A percentile compares a stretch with the other conserved stretches of the same genome.
Conservation (phyloP, 2,113 vertebrate species). For the Candoia aspera region DNA sequence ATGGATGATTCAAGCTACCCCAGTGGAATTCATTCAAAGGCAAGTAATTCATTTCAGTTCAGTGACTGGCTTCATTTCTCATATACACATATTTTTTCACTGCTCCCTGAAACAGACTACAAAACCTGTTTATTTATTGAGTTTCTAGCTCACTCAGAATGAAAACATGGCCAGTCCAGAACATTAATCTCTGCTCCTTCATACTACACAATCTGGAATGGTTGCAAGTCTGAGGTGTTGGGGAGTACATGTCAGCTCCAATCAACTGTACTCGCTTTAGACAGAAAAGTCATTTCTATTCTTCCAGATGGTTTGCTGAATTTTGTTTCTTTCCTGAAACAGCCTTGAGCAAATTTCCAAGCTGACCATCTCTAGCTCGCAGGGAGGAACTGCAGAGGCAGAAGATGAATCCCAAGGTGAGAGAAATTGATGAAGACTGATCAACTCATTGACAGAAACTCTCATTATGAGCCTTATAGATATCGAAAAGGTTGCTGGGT, state of each 20-base stretch:
- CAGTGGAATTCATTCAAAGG: not conserved
- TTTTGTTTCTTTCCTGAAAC: conserved; percentile 29
- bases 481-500: not conserved
- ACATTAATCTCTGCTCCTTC: not conserved
- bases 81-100: not conserved
- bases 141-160: not conserved
- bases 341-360: conserved; percentile 46
- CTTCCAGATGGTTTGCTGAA: conserved; percentile 5
- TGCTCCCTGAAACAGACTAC: not conserved
- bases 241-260: rapidly evolving
- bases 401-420: not conserved
- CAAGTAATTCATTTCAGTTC: not conserved
- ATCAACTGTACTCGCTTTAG: not conserved
- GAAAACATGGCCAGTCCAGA: not conserved
- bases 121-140: not conserved
- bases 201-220: too few species aligned
- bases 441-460: not conserved
- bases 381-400: not conserved
- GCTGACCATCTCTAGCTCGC: not conserved
- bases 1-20: not conserved
- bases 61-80: not conserved
- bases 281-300: not conserved
- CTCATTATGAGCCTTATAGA: not conserved
- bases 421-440: not conserved
- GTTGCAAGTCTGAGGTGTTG: not conserved